Conservation (phyloP, 2,113 vertebrate genomes). For the Rhagologus leucostigma region DNA sequence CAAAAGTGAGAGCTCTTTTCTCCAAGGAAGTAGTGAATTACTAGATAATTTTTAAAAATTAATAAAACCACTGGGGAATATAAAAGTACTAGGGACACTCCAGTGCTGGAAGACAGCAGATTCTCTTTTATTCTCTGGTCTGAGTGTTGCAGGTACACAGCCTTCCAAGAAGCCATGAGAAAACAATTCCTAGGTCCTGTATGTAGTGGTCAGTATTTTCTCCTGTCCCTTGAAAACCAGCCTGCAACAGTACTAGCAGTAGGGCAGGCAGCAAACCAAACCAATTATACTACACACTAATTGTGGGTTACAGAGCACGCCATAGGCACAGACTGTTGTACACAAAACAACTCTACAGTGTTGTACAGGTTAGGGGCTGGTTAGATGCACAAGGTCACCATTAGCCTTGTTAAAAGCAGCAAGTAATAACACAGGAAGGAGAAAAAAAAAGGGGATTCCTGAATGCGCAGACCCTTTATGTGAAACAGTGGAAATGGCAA, state of each 20-base stretch:
- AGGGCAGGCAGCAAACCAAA: constrained; percentile 19
- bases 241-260: neutral
- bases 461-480: neutral
- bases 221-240: neutral
- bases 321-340: neutral
- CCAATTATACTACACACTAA: neutral
- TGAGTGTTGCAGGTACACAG: neutral
- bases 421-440: neutral
- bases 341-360: neutral
- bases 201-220: neutral
- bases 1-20: neutral
- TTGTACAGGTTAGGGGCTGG: neutral
- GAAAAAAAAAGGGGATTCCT: neutral
- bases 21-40: neutral
- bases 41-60: neutral
- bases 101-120: neutral
- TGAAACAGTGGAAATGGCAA: neutral
- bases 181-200: neutral
- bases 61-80: neutral
- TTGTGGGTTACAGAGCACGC: neutral
- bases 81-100: neutral
- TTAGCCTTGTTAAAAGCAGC: constrained; percentile 7
- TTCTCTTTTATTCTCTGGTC: neutral
- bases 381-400: neutral
- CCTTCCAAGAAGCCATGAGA: neutral